Percentiles rank a stretch among this genome's conserved stretches.
Conservation (phyloP, 2,113 vertebrate genomes). For the Columba livia region DNA sequence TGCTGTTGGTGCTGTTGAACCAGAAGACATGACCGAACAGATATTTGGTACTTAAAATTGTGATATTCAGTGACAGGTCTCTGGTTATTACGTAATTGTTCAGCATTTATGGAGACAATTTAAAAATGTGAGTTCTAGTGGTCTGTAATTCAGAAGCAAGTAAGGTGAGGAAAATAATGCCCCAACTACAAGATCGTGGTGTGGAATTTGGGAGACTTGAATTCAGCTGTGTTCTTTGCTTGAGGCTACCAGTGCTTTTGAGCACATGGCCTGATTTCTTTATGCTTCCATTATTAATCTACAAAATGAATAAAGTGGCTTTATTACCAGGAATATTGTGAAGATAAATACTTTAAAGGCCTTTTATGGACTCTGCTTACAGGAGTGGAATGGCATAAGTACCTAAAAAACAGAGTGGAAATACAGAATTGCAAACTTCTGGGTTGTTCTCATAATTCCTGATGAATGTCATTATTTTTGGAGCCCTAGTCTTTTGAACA, state of each 20-base stretch:
- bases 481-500: background rate
- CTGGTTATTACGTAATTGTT: background rate
- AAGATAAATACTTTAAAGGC: background rate
- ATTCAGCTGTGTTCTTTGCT: background rate
- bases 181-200: accelerated
- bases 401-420: background rate
- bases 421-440: background rate
- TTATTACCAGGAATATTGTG: background rate
- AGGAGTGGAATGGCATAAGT: background rate
- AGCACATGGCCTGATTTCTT: background rate
- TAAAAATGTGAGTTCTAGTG: background rate
- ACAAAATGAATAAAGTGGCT: background rate
- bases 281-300: background rate
- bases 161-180: background rate
- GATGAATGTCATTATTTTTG: background rate
- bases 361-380: background rate
- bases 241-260: background rate
- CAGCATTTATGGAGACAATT: background rate
- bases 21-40: background rate
- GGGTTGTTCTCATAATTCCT: background rate
- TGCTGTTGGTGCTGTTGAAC: background rate
- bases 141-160: background rate
- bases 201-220: background rate
- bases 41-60: background rate
- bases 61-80: background rate